A percentile compares a stretch with the other conserved stretches of the same genome.
phyloP scores from a whole-genome alignment of 30 jellyfish, hydroid and myxozoan genomes.

The Turritopsis rubra region DNA sequence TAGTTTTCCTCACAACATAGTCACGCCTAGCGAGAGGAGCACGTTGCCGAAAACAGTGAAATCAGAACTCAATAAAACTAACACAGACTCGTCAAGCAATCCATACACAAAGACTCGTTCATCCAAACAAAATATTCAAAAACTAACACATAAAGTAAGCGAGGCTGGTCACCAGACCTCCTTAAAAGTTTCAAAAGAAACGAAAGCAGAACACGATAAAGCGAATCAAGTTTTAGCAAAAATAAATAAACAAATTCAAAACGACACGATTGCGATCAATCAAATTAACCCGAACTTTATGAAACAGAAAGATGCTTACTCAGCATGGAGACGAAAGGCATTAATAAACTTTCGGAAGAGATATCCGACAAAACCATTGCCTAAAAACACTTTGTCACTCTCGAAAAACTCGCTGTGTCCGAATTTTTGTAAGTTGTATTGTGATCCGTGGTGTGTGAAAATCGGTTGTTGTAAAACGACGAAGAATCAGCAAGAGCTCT shows the following conservation, averaged over 20 bases:
- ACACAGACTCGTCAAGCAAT: not conserved
- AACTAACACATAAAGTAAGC: not conserved
- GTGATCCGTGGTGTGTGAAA: constrained; percentile 76
- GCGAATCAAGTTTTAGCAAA: not conserved
- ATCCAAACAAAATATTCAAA: not conserved
- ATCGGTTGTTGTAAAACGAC: constrained; percentile 64
- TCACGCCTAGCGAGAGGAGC: not conserved
- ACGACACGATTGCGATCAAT: not conserved
- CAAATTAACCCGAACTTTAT: not conserved
- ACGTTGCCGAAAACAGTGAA: not conserved
- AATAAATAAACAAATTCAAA: constrained; percentile 1
- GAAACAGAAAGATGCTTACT: constrained; percentile 17
- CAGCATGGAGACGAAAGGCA: constrained; percentile 19
- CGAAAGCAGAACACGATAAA: constrained; percentile 6
- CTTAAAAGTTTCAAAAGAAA: not conserved
- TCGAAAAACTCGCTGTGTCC: constrained; percentile 59
- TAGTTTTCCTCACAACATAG: not conserved
- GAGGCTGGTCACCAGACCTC: not conserved
- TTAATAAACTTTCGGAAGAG: constrained; percentile 6
- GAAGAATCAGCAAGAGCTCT: not conserved
- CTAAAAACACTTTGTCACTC: constrained; percentile 8
- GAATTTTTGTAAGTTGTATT: constrained; percentile 46
- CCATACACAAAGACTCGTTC: not conserved
- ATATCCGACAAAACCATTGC: constrained; percentile 16
- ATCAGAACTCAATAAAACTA: not conserved